Evolutionary conservation across 92 coral and sea anemone species (phyloP).

Genomic region (Plumapathes pennacea): DNA sequence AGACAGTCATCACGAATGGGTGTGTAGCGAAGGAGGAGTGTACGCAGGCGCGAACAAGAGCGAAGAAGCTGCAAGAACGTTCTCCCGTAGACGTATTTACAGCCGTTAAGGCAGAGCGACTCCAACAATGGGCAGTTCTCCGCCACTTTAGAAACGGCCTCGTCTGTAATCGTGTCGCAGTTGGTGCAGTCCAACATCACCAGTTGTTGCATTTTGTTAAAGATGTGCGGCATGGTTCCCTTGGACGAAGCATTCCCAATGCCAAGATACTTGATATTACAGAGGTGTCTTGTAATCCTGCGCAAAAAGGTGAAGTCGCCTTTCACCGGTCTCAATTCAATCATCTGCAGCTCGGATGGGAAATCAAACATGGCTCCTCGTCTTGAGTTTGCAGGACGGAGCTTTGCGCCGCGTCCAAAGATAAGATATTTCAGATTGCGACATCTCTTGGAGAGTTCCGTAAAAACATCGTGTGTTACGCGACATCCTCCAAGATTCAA

Average conservation of each 20-base stretch:
- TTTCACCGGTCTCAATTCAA: constrained; percentile 90
- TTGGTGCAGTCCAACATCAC: constrained; percentile 95
- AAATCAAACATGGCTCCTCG: constrained; percentile 71
- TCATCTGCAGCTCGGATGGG: constrained; percentile 85
- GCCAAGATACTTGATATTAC: constrained; percentile 86
- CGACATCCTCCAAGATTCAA: constrained; percentile 78
- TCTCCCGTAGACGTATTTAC: constrained; percentile 91
- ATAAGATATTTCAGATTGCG: constrained; percentile 75
- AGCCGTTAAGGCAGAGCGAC: constrained; percentile 93
- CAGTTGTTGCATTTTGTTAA: constrained; percentile 88
- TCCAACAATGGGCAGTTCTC: constrained; percentile 90
- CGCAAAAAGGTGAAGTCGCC: constrained; percentile 93
- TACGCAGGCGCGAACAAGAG: constrained; percentile 76
- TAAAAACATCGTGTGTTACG: constrained; percentile 76
- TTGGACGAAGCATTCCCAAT: constrained; percentile 92
- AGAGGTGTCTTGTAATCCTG: constrained; percentile 87
- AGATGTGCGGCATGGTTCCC: constrained; percentile 88
- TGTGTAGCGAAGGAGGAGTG: constrained; percentile 91
- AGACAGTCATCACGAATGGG: constrained; percentile 97
- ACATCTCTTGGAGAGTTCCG: constrained; percentile 81
- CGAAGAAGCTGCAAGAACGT: constrained; percentile 79
- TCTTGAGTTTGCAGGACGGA: constrained; percentile 58
- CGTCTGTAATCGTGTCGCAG: constrained; percentile 97
- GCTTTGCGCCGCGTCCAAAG: constrained; percentile 92
- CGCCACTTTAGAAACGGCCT: constrained; percentile 82